Conservation (phyloP, 1,140 invertebrate genomes). For the Magallana angulata region DNA sequence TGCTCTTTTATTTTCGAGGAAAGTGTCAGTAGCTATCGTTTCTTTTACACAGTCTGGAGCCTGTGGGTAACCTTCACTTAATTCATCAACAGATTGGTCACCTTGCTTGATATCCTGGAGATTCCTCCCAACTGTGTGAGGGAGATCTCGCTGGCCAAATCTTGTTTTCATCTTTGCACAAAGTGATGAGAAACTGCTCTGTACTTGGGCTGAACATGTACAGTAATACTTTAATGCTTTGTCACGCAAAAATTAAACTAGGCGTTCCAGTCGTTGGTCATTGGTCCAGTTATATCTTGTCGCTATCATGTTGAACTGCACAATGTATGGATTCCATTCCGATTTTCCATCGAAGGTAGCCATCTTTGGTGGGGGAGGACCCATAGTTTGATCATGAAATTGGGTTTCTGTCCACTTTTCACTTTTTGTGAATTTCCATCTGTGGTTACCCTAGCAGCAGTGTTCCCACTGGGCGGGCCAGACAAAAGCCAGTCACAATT, state of each 20-base stretch:
- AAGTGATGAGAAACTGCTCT: background rate
- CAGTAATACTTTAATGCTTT: constrained; percentile 48
- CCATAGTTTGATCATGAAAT: background rate
- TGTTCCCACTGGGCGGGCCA: too few species aligned
- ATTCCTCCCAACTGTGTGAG: constrained; percentile 32
- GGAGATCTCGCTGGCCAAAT: constrained; percentile 46
- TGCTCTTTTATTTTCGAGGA: constrained; percentile 18
- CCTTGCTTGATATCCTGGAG: constrained; percentile 39
- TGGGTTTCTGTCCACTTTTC: too few species aligned
- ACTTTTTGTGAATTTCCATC: too few species aligned
- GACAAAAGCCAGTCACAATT: too few species aligned
- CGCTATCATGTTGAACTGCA: constrained; percentile 20
- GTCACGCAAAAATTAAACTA: constrained; percentile 35
- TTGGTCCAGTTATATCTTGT: constrained; percentile 23
- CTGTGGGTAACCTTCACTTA: constrained; percentile 38
- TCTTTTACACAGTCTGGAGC: constrained; percentile 28
- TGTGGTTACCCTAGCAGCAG: too few species aligned
- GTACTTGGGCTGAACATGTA: background rate
- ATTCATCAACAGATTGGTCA: constrained; percentile 47
- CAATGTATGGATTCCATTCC: constrained; percentile 27
- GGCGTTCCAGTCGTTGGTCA: constrained; percentile 3
- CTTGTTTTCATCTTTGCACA: constrained; percentile 34
- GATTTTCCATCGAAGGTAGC: constrained; percentile 33
- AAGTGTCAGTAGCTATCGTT: constrained; percentile 45
- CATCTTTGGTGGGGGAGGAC: constrained; percentile 25